Evolutionary conservation across 2,797 vertebrate genomes (phyloP).

Genomic region (Halcyon badia): DNA sequence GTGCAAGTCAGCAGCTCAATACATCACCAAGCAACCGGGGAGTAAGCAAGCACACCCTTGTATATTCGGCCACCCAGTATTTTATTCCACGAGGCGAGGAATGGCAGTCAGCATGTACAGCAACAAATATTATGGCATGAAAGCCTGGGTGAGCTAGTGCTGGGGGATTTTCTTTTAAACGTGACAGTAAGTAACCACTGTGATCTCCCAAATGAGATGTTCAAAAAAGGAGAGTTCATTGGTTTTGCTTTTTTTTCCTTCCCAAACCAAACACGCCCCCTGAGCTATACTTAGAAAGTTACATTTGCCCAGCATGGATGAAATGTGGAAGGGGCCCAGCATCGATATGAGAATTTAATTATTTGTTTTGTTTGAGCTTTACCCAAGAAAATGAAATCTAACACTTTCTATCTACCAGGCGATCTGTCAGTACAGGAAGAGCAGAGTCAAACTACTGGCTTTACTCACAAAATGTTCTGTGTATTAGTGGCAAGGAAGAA

Average conservation of each 20-base stretch:
- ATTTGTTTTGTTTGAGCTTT: conserved; percentile 18
- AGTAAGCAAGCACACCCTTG: background rate
- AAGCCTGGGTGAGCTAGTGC: background rate
- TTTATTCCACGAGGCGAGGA: background rate
- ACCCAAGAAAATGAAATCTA: conserved; percentile 39
- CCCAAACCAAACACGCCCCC: background rate
- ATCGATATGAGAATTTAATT: background rate
- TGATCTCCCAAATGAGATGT: background rate
- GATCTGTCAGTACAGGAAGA: conserved; percentile 2
- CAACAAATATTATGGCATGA: background rate
- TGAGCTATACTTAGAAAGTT: background rate
- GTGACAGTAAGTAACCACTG: background rate
- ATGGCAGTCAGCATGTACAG: background rate
- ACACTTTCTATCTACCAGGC: background rate
- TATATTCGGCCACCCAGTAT: background rate
- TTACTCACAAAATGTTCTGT: conserved; percentile 35
- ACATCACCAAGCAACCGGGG: background rate
- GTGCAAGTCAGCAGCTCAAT: background rate
- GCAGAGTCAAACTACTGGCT: conserved; percentile 13
- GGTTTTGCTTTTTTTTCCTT: background rate
- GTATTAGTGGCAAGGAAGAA: conserved; percentile 12
- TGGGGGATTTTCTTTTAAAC: background rate
- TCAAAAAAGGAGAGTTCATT: background rate
- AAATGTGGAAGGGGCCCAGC: background rate
- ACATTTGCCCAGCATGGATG: background rate